Base-by-base conservation (phyloP, 2,113 vertebrate species). In the Gadus chalcogrammus region DNA sequence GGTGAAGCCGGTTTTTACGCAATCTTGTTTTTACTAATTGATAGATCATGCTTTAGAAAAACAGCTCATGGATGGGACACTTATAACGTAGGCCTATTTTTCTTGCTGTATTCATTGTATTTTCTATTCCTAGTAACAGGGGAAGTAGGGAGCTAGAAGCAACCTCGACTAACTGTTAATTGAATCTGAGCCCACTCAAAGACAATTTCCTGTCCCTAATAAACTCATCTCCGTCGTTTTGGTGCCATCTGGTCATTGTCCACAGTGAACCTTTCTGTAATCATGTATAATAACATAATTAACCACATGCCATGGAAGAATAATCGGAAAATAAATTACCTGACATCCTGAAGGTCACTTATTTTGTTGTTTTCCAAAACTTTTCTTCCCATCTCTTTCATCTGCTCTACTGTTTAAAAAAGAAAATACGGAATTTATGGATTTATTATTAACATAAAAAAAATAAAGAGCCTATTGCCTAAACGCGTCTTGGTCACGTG, bases 361-460 rank as follows among this genome's bases (percentile, higher is more conserved):
- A 94, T 88, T 81, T 93, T 91, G 65, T 94, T 93, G 73, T 70
- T 90, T 84, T 93, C 87, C 35, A 97, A 92, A 58, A 93, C 65
- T 17, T 52, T 67, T 87, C 90, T 94, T 80, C 94, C 95, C 88
- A 82, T 92, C 83, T 92, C 79, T 77, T 92, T 83, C 95, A 97
- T 95, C 77, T 79, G 90, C 80, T 92, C 91, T 84, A 96, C 95
- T 96, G 15, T 73, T 17, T 76, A 78, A 13, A 72, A 61, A 71
- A n/a, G 31, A 35, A 35, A 7, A 35, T 4, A 4, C 4, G 31
- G 31, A 56, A 58, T 58, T 16, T 16, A 58, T 58, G 15, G 1
- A 3, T 60, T 18, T 60, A 16, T 18, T 59, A 18, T 59, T 59
- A 24, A 24, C 16, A 15, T 59, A 17, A 59, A 17, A 22, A 22